Percentiles rank a stretch among this genome's conserved stretches.
Conservation (phyloP, 2,888 invertebrate species). For the Acleris cristana region DNA sequence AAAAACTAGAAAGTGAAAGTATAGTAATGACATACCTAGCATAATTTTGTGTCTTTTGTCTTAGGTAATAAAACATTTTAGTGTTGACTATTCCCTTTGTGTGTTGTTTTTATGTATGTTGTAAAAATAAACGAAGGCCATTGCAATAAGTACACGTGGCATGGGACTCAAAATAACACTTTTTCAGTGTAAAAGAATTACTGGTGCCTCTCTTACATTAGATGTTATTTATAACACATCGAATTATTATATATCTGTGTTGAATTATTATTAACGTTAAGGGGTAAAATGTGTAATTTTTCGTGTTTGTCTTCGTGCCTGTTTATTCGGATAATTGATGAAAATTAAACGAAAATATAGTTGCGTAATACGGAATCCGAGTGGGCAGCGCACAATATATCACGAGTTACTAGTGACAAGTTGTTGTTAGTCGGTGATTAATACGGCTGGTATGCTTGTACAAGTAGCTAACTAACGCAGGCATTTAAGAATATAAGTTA, state of each 20-base stretch:
- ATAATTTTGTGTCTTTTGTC: no score
- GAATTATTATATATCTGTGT: not conserved
- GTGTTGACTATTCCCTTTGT: not conserved
- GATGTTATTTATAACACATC: not conserved
- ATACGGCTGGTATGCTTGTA: conserved; percentile 16
- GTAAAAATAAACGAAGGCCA: conserved; percentile 17
- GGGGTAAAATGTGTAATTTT: not conserved
- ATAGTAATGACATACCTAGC: no score
- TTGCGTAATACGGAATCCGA: conserved; percentile 24
- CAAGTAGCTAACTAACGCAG: conserved; percentile 6
- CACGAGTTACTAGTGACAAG: conserved; percentile 37
- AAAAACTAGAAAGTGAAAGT: no score
- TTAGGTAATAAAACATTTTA: not conserved
- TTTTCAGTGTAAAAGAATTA: not conserved
- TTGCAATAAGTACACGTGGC: conserved; percentile 16
- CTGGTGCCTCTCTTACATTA: not conserved
- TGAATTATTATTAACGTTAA: no score
- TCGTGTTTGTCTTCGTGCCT: not conserved
- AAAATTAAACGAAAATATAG: conserved; percentile 25
- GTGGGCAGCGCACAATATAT: conserved; percentile 33
- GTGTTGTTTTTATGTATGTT: not conserved
- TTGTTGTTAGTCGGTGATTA: conserved; percentile 34
- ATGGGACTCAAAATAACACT: conserved; percentile 6
- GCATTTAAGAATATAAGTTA: conserved; percentile 4
- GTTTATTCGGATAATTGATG: conserved; percentile 11